phyloP scores from a whole-genome alignment of 2,113 vertebrate genomes.

The Ibidorhyncha struthersii region DNA sequence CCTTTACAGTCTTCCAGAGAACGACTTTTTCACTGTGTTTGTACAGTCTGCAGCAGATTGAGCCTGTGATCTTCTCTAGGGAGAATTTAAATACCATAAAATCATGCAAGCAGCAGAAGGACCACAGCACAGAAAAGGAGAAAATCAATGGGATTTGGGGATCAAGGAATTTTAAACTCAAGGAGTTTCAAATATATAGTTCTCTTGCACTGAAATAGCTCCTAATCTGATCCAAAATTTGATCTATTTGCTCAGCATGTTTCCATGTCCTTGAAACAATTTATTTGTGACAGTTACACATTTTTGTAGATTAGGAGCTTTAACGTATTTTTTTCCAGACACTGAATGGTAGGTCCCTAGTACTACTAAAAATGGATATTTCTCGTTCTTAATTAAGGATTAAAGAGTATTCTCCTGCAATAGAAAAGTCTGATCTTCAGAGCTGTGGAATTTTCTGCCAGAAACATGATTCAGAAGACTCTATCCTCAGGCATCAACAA shows the following conservation, averaged over 20 bases:
- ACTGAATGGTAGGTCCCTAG: not conserved
- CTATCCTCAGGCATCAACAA: not conserved
- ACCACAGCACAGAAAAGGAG: not conserved
- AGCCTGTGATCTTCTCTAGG: not conserved
- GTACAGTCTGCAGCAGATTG: not conserved
- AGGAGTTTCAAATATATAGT: not conserved
- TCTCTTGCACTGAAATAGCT: not conserved
- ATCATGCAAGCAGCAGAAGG: conserved; percentile 8
- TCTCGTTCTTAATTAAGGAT: not conserved
- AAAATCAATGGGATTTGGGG: conserved; percentile 33
- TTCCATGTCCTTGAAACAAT: conserved; percentile 13
- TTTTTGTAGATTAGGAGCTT: not conserved
- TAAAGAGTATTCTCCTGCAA: not conserved
- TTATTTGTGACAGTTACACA: not conserved
- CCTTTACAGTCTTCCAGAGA: not conserved
- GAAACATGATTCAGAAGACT: not conserved
- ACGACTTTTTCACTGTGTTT: not conserved
- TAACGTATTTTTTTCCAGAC: not conserved
- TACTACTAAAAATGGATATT: not conserved
- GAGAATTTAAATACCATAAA: conserved; percentile 41
- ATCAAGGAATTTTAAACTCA: conserved; percentile 33
- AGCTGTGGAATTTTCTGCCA: not conserved
- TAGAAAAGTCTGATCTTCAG: not conserved
- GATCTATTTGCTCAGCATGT: not conserved
- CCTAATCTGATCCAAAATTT: not conserved